Conservation (phyloP, 2,888 invertebrate species). For the Caenorhabditis imperialis region DNA sequence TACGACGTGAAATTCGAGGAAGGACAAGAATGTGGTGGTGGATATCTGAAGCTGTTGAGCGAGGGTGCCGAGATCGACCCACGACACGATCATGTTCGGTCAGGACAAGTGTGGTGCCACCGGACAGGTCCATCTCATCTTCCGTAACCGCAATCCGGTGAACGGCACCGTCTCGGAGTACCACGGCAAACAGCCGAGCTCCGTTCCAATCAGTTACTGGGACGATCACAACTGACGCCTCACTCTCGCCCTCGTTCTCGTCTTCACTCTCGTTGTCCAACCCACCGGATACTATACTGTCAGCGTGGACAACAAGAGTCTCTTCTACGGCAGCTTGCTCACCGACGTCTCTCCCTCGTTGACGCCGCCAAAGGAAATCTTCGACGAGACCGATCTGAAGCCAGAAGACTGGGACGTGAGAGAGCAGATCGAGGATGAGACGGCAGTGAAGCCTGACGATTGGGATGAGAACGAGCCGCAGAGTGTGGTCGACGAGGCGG, state of each 20-base stretch:
- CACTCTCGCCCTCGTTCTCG: too few relatives aligned
- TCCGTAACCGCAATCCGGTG: slow-evolving; percentile 93
- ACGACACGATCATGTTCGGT: slow-evolving; percentile 99
- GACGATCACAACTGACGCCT: slow-evolving; percentile 95
- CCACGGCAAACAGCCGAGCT: slow-evolving; percentile 90
- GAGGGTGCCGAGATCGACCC: slow-evolving; percentile 84
- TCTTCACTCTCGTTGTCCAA: slow-evolving; percentile 86
- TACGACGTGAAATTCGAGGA: slow-evolving; percentile 87
- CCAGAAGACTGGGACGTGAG: slow-evolving; percentile 96
- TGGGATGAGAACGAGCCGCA: slow-evolving; percentile 90
- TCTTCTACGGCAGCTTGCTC: slow-evolving; percentile 70
- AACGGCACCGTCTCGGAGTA: slow-evolving; percentile 90
- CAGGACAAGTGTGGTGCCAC: slow-evolving; percentile 99
- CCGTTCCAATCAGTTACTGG: slow-evolving; percentile 82
- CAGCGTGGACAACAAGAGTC: slow-evolving; percentile 85
- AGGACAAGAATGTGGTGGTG: slow-evolving; percentile 98
- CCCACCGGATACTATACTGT: slow-evolving; percentile 88
- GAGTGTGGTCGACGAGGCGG: slow-evolving; percentile 83
- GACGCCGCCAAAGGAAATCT: slow-evolving; percentile 93
- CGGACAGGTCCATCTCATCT: slow-evolving; percentile 91
- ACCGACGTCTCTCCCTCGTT: slow-evolving; percentile 84
- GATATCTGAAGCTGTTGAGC: slow-evolving; percentile 93
- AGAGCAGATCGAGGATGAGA: slow-evolving; percentile 76
- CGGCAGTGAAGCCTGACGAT: slow-evolving; percentile 89
- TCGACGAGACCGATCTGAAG: slow-evolving; percentile 87